Percentiles rank a stretch among this genome's conserved stretches.
Conservation (phyloP, 2,113 vertebrate genomes). For the Sorex araneus region DNA sequence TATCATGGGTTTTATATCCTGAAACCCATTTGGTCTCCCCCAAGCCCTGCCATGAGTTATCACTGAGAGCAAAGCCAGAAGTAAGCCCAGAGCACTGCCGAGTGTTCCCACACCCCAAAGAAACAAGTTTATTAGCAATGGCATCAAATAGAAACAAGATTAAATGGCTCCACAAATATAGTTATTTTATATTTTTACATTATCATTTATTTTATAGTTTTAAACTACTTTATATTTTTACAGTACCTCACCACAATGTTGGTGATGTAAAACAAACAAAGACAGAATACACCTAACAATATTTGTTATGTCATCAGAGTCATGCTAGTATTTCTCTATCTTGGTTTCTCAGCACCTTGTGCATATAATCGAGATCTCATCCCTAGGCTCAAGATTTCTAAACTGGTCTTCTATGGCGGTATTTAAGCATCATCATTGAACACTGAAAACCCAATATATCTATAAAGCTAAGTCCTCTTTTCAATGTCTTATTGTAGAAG, state of each 20-base stretch:
- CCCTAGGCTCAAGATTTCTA: background rate
- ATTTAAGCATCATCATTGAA: constrained; percentile 5
- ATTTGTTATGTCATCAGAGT: background rate
- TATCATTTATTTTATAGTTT: no score
- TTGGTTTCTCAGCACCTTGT: background rate
- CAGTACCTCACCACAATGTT: background rate
- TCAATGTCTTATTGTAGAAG: background rate
- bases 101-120: no score
- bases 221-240: no score
- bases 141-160: background rate
- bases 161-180: background rate
- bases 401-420: background rate
- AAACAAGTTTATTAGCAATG: background rate
- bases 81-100: no score
- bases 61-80: no score
- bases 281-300: background rate
- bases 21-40: no score
- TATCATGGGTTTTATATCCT: no score
- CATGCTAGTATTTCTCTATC: background rate
- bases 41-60: no score
- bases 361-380: background rate
- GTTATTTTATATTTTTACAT: no score
- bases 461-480: background rate
- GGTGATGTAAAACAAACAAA: background rate
- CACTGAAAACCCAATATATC: background rate